These are phyloP conservation scores for Agrypnia vestita DNA, from an alignment of 1,140 invertebrate genomes.

Conservation along the genomic window DNA sequence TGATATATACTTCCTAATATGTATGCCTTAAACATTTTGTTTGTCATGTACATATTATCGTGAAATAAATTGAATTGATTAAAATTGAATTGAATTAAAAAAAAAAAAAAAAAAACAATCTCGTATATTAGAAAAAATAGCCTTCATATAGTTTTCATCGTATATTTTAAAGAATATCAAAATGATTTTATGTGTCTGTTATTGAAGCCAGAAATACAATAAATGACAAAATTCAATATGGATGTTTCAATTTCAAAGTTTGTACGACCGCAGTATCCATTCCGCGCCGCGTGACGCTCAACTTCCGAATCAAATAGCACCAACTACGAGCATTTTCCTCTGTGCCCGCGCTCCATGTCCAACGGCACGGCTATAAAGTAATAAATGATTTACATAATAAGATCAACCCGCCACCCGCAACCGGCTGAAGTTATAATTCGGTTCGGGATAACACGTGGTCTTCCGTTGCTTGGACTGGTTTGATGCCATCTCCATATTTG, in stretches of 20 bases:
- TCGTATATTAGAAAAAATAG: too few relatives aligned
- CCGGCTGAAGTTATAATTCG: constrained; percentile 43
- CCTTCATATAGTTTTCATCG: too few relatives aligned
- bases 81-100: too few relatives aligned
- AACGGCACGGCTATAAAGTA: constrained; percentile 42
- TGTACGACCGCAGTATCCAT: constrained; percentile 4
- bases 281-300: neutral
- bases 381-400: constrained; percentile 50
- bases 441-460: constrained; percentile 27
- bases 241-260: constrained; percentile 32
- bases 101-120: too few relatives aligned
- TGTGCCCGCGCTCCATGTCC: neutral
- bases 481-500: constrained; percentile 27
- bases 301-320: constrained; percentile 15
- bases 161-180: neutral
- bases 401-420: constrained; percentile 18
- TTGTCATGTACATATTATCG: too few relatives aligned
- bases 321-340: neutral
- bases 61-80: too few relatives aligned
- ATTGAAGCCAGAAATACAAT: constrained; percentile 14
- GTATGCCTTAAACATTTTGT: too few relatives aligned
- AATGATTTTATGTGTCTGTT: neutral
- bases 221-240: constrained; percentile 16
- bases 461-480: neutral
- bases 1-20: too few relatives aligned